Evolutionary conservation across 2,797 vertebrate species (phyloP).

Genomic region (Loris lydekkerianus): DNA sequence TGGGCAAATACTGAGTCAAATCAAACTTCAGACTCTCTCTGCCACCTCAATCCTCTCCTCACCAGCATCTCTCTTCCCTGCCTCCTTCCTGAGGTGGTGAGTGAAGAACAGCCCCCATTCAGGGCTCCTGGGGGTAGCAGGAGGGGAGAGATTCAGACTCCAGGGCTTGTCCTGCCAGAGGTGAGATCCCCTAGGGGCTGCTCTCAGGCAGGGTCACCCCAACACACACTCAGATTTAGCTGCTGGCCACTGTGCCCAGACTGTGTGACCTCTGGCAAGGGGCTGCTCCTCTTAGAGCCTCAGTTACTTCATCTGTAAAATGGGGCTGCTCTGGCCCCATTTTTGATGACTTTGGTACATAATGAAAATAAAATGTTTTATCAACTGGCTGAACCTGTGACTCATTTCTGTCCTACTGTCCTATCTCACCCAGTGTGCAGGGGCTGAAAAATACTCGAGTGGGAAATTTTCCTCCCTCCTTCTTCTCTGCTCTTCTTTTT

Average conservation of each 20-base stretch:
- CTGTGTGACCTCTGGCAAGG: neutral
- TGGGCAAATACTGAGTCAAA: neutral
- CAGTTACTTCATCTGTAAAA: neutral
- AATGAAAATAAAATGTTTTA: neutral
- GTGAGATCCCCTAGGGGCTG: neutral
- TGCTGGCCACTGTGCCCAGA: neutral
- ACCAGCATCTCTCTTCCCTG: neutral
- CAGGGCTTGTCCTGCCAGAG: neutral
- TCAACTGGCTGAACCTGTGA: neutral
- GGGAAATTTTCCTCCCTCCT: neutral
- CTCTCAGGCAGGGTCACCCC: neutral
- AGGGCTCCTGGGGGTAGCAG: accelerated
- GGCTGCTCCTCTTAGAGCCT: neutral
- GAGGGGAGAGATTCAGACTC: too few species aligned
- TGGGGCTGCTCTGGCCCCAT: neutral
- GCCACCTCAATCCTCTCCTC: neutral
- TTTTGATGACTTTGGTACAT: too few species aligned
- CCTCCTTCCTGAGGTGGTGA: neutral
- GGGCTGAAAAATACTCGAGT: accelerated
- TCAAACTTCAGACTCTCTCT: neutral
- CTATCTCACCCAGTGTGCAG: neutral
- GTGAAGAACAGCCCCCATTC: accelerated
- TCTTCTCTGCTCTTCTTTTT: accelerated
- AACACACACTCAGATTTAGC: accelerated
- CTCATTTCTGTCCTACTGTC: neutral